Percentiles rank a stretch among this genome's conserved stretches.
Evolutionary conservation across 1,140 invertebrate species (phyloP).

Genomic region (Lepidotrigona ventralis): DNA sequence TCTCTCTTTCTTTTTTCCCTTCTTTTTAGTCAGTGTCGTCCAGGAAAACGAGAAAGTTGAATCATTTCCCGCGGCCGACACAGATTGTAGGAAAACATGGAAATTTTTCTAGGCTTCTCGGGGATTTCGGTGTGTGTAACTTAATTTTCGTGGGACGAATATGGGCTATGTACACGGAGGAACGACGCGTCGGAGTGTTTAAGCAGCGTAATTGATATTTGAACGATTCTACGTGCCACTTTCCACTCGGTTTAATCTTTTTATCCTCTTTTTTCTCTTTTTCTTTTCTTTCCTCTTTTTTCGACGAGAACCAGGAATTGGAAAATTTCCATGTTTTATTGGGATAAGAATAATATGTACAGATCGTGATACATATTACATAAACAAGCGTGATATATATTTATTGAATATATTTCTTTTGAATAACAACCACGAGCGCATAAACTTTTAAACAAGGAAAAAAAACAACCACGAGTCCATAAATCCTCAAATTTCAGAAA

Average conservation of each 20-base stretch:
- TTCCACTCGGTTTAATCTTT: background rate
- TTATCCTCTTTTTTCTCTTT: background rate
- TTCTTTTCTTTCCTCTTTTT: background rate
- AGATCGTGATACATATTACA: background rate
- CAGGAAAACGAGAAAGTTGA: slow-evolving; percentile 13
- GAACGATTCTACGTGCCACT: too few relatives aligned
- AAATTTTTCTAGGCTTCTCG: background rate
- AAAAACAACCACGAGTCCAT: background rate
- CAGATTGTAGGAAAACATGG: background rate
- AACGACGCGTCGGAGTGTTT: background rate
- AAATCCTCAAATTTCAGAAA: background rate
- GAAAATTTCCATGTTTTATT: background rate
- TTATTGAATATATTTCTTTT: background rate
- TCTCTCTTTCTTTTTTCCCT: background rate
- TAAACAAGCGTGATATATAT: background rate
- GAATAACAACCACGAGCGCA: background rate
- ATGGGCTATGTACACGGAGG: background rate
- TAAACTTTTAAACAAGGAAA: background rate
- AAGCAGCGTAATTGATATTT: slow-evolving; percentile 14
- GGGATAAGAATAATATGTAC: background rate
- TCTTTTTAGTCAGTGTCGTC: background rate
- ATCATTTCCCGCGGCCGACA: slow-evolving; percentile 3
- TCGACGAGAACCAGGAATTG: background rate
- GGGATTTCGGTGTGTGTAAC: background rate
- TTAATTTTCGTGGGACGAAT: background rate